Base-by-base conservation (phyloP, 2,888 invertebrate genomes). In the Callinectes sapidus region DNA sequence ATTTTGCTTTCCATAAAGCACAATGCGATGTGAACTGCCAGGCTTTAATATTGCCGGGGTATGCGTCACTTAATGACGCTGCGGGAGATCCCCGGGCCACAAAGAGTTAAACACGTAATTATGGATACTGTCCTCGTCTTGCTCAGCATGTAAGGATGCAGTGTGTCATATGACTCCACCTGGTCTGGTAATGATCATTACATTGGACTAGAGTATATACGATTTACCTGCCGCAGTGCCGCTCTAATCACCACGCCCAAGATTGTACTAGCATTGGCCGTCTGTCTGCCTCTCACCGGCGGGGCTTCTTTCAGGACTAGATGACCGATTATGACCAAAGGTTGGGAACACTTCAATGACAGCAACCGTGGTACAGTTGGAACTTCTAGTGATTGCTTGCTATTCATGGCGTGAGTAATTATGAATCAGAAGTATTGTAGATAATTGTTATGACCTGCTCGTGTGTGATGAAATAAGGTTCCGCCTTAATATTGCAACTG, bases 391-490 rank as follows among this genome's bases (percentile, higher is more conserved):
- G 71, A 71, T 71, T 23, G 71, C 6, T 71, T 28, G 28, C 8
- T 28, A 10, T 71, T 28, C 10, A 23, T 28, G 71, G n/a, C 71
- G 28, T 28, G 71, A 28, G 28, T 28, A 71, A 28, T 71, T n/a
- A 10, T 13, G 71, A 71, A 28, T 23, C 71, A 23, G 28, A 71
- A 71, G 71, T 71, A 18, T 0, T 28, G 10, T 23, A 23, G 23
- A 71, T 71, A 2, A 71, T 8, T 28, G 10, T 5, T 13, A 13
- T 71, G 71, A 13, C 6, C 71, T 10, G 71, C 71, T 39, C 54
- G 42, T 90, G 71, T 90, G 28, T 77, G 81, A 61, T 61, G 61
- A 61, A 61, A 23, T 61, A 61, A 23, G 61, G 6, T 61, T 61
- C 18, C 3, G 23, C 23, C 18, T 61, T 61, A 3, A 39, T 39